A percentile compares a stretch with the other conserved stretches of the same genome.
phyloP scores from a whole-genome alignment of 1,140 invertebrate genomes.

The Medauroidea extradentata region DNA sequence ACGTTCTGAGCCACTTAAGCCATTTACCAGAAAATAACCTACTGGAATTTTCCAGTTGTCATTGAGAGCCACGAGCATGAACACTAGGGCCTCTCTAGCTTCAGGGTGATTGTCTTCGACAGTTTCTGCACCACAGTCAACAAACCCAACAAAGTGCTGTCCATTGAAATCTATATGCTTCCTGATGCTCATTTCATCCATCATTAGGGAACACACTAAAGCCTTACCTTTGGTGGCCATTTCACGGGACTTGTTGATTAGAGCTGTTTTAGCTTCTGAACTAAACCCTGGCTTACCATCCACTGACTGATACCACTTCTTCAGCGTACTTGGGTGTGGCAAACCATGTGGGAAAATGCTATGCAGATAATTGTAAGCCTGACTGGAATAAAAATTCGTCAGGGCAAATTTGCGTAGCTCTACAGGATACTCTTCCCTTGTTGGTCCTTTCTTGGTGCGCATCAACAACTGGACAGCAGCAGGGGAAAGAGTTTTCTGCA shows the following conservation, averaged over 20 bases:
- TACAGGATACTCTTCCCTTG: no score
- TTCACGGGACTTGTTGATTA: not conserved
- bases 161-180: slow-evolving; percentile 25
- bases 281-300: not conserved
- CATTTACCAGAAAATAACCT: slow-evolving; percentile 1
- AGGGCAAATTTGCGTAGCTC: no score
- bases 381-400: no score
- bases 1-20: no score
- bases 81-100: slow-evolving; percentile 38
- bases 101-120: slow-evolving; percentile 22
- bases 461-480: no score
- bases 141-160: slow-evolving; percentile 17
- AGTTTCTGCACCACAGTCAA: slow-evolving; percentile 21
- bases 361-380: not conserved
- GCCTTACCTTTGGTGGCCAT: not conserved
- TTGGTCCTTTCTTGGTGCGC: no score
- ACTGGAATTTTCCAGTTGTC: slow-evolving; percentile 29
- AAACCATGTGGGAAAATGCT: not conserved
- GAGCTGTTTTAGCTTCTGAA: not conserved
- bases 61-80: slow-evolving; percentile 36
- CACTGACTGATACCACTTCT: not conserved
- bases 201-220: slow-evolving; percentile 8
- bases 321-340: not conserved
- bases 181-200: slow-evolving; percentile 29
- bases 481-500: no score